Evolutionary conservation across 2,113 vertebrate species (phyloP).

Genomic region (Tragelaphus buxtoni): DNA sequence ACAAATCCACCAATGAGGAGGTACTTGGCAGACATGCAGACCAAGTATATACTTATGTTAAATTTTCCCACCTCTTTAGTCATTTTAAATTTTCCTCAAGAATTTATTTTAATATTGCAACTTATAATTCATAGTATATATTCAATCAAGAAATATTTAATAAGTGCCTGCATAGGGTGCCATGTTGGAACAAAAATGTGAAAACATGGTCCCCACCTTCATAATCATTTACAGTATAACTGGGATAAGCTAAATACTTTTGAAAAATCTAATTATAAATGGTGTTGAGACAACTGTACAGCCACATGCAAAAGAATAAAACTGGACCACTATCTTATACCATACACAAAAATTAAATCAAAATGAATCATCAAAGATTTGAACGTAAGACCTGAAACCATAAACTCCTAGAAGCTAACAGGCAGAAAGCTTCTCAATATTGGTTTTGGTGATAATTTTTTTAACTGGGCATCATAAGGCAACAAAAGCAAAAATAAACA

Average conservation of each 20-base stretch:
- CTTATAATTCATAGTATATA: not conserved
- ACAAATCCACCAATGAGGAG: not conserved
- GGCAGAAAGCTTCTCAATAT: not conserved
- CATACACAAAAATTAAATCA: not conserved
- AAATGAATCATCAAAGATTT: not conserved
- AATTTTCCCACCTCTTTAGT: not conserved
- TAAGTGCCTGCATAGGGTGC: not conserved
- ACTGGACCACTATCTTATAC: not conserved
- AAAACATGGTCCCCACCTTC: not conserved
- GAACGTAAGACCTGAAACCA: not conserved
- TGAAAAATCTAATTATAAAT: not conserved
- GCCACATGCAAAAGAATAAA: not conserved
- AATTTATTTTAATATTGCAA: not conserved
- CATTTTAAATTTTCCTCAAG: conserved; percentile 1
- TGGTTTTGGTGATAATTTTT: not conserved
- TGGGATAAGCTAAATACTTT: not conserved
- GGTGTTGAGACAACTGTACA: not conserved
- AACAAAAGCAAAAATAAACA: not conserved
- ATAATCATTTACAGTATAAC: not conserved
- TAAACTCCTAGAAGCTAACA: not conserved
- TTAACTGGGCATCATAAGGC: not conserved
- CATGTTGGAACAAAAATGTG: not conserved
- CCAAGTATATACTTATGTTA: not conserved
- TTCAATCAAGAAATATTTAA: not conserved
- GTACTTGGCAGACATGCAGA: not conserved